A percentile compares a stretch with the other conserved stretches of the same genome.
Evolutionary conservation across 53 echinoderm and acorn worm species (phyloP).

Genomic region (Henricia sp.): DNA sequence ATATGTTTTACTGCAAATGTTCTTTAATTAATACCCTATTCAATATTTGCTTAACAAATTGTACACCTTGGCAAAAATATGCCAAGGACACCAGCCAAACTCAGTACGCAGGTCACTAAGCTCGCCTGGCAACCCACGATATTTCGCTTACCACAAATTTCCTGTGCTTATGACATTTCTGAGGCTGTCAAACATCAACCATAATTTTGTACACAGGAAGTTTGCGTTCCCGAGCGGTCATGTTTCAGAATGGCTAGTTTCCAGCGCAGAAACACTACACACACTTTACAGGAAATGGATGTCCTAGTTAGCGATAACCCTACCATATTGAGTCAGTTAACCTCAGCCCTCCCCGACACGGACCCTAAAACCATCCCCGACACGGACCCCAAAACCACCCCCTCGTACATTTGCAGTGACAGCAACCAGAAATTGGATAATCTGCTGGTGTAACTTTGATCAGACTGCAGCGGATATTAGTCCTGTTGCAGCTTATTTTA

Average conservation of each 20-base stretch:
- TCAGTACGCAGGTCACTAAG: no score
- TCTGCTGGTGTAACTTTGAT: constrained; percentile 13
- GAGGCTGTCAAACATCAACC: no score
- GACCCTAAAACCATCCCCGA: background rate
- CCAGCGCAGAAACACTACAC: constrained; percentile 28
- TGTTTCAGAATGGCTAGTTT: background rate
- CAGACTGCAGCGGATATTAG: constrained; percentile 39
- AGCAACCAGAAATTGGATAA: constrained; percentile 30
- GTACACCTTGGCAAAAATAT: no score
- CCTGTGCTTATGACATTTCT: no score
- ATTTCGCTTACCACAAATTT: no score
- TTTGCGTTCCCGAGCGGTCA: constrained; percentile 9
- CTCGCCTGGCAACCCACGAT: no score
- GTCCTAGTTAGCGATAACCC: constrained; percentile 47
- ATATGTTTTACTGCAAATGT: no score
- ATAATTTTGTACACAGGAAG: no score
- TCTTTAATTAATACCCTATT: no score
- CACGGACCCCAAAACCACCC: background rate
- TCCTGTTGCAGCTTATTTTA: constrained; percentile 6
- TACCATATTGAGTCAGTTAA: background rate
- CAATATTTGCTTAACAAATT: no score
- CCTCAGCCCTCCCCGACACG: background rate
- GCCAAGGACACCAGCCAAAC: no score
- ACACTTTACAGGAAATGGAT: constrained; percentile 43
- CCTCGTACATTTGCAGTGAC: constrained; percentile 5